phyloP scores from a whole-genome alignment of 2,797 vertebrate species.

The Sebastes trivittatus region DNA sequence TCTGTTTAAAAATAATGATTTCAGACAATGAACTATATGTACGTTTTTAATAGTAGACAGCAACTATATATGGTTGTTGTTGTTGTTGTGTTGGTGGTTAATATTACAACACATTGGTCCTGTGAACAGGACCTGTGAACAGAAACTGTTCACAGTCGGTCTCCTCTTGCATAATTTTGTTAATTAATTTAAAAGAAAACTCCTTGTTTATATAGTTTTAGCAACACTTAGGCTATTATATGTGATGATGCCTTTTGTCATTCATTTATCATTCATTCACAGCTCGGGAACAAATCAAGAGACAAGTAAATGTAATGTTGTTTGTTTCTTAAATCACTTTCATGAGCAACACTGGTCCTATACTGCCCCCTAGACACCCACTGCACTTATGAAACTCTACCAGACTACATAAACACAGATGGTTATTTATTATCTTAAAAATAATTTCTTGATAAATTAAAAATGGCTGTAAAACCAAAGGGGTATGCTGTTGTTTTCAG shows the following conservation, averaged over 20 bases:
- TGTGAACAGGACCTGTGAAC: not conserved
- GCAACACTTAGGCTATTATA: not conserved
- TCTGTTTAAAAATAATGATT: not conserved
- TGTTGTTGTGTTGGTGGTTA: not conserved
- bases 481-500: too few species aligned
- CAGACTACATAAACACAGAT: not conserved
- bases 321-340: not conserved
- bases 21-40: not conserved
- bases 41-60: not conserved
- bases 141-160: not conserved
- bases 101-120: not conserved
- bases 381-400: not conserved
- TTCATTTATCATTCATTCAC: not conserved
- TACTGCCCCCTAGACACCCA: conserved; percentile 3
- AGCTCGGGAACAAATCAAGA: not conserved
- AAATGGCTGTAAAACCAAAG: too few species aligned
- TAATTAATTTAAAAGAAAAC: not conserved
- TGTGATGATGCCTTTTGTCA: not conserved
- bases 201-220: not conserved
- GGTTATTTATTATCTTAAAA: not conserved
- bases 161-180: not conserved
- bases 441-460: too few species aligned
- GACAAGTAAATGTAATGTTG: not conserved
- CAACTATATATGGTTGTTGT: not conserved
- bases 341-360: not conserved